Base-by-base conservation (phyloP, 2,797 vertebrate species). In the Takifugu ocellatus region DNA sequence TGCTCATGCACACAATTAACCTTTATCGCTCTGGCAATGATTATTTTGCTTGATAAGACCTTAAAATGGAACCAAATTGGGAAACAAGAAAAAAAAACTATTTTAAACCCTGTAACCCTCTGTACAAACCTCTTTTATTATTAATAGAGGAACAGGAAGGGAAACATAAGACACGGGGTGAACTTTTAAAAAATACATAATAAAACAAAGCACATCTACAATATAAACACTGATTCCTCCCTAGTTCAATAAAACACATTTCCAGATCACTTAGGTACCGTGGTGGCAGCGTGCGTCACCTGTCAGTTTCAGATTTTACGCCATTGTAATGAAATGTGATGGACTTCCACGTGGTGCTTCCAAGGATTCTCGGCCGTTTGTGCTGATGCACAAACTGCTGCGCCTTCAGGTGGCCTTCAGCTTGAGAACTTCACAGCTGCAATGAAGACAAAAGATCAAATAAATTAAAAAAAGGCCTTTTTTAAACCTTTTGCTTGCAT, bases 101-200 rank as follows among this genome's bases (percentile, higher is more conserved):
- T 78, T 83, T 80, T 45, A 63, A 78, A 79, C 36, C 47, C 66
- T 83, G 88, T 89, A 84, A 80, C 85, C 56, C 65, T 82, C 81
- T 91, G 87, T 91, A 92, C 91, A 91, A 75, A 82, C 57, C 31
- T 75, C 25, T 60, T 52, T 66, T 47, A 70, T 74, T 62, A 78
- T 48, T 10, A 62, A 42, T 43, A 70, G 56, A 77, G 74, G 55
- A 56, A 57, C 51, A 72, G 36, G 63, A 66, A 62, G 51, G 70
- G 42, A 63, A 66, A 65, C 72, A 45, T 49, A 43, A 31, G 5
- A 72, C 64, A 64, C 45, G 67, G 63, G 54, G 57, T 68, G 62
- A 63, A 79, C 68, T 46, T 68, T 75, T 58, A 72, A 65, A 71
- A 69, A 85, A 79, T 66, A 78, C 69, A 72, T 56, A 66, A 66